Percentiles rank a stretch among this genome's conserved stretches.
These are phyloP conservation scores for Cyclophora albipunctata DNA, from an alignment of 2,888 invertebrate genomes.

Conservation along the genomic window DNA sequence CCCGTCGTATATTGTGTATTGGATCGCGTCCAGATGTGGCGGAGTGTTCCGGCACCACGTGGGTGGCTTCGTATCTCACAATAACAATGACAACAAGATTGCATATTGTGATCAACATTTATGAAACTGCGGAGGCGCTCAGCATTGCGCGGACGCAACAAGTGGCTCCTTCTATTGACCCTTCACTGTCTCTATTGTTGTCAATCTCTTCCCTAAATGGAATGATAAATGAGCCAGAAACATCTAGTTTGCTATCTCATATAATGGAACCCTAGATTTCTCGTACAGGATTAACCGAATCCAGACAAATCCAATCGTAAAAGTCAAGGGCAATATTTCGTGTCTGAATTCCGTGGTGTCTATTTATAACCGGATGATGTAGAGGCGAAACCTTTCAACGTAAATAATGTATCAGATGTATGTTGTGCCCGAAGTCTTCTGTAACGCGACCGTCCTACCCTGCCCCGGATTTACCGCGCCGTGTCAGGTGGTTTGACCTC, in stretches of 20 bases:
- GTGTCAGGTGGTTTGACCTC: constrained; percentile 37
- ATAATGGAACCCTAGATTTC: no score
- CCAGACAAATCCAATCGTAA: not conserved
- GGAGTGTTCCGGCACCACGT: constrained; percentile 40
- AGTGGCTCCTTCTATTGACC: constrained; percentile 8
- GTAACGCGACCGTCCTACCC: constrained; percentile 33
- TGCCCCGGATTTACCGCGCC: constrained; percentile 21
- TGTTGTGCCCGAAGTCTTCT: constrained; percentile 36
- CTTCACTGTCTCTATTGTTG: constrained; percentile 1
- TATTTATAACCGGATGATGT: constrained; percentile 19
- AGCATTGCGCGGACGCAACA: constrained; percentile 9
- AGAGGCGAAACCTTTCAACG: constrained; percentile 25
- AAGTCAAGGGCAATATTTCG: not conserved
- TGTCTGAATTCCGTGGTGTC: constrained; percentile 9
- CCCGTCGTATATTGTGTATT: constrained; percentile 53
- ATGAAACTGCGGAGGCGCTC: constrained; percentile 12
- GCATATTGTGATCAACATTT: constrained; percentile 25
- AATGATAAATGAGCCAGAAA: no score
- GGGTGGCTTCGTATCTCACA: constrained; percentile 38
- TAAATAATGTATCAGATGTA: constrained; percentile 45
- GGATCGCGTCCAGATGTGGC: constrained; percentile 52
- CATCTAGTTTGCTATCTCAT: not conserved
- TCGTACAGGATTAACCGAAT: no score
- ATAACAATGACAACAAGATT: constrained; percentile 39
- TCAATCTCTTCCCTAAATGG: no score